phyloP scores from a whole-genome alignment of 35 echinoderm and acorn worm species.

The Lytechinus pictus region DNA sequence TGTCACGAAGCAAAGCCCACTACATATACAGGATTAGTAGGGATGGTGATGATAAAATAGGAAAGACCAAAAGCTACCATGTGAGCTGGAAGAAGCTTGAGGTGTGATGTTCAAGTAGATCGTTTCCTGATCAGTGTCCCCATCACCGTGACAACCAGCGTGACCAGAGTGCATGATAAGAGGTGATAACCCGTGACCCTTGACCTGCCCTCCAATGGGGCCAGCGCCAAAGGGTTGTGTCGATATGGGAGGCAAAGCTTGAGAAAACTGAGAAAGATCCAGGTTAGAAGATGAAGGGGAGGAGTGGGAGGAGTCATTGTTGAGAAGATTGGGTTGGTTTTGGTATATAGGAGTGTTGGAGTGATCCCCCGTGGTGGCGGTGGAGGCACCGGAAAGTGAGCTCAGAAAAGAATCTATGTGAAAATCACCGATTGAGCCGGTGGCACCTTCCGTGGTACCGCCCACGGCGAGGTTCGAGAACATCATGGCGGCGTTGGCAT shows the following conservation, averaged over 20 bases:
- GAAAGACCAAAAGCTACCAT: neutral
- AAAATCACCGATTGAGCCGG: neutral
- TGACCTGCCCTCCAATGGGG: neutral
- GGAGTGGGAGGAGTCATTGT: neutral
- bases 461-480: neutral
- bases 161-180: constrained; percentile 7
- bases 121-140: neutral
- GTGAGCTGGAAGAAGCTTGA: constrained; percentile 21
- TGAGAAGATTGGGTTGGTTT: neutral
- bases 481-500: constrained; percentile 16
- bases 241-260: neutral
- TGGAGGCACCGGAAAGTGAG: neutral
- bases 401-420: constrained; percentile 18
- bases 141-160: neutral
- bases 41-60: neutral
- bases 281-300: constrained; percentile 27
- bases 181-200: neutral
- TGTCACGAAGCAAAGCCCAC: no score
- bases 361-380: neutral
- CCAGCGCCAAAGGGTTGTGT: neutral
- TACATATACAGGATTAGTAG: neutral
- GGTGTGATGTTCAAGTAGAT: constrained; percentile 23
- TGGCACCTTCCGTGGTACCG: neutral
- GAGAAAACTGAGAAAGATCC: constrained; percentile 20
- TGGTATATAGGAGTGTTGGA: constrained; percentile 12